Percentiles rank a stretch among this genome's conserved stretches.
Evolutionary conservation across 2,797 vertebrate genomes (phyloP).

Genomic region (Sebastiscus tertius): DNA sequence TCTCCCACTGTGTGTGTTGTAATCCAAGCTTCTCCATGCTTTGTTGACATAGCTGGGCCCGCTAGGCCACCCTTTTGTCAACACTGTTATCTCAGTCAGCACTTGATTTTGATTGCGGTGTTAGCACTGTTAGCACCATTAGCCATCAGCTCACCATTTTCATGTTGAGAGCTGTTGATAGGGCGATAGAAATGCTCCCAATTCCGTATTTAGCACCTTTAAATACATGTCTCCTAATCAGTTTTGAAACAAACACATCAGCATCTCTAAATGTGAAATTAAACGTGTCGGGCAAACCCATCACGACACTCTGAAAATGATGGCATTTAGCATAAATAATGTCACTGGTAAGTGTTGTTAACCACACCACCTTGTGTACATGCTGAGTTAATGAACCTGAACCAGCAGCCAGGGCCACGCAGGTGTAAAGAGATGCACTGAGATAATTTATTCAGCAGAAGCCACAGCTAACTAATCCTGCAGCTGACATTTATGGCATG

Average conservation of each 20-base stretch:
- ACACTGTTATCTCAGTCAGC: too few species aligned
- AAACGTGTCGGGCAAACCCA: background rate
- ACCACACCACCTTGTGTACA: background rate
- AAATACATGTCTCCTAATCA: background rate
- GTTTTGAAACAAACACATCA: background rate
- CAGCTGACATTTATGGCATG: conserved; percentile 57
- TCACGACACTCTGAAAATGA: background rate
- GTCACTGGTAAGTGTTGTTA: background rate
- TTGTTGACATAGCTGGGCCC: too few species aligned
- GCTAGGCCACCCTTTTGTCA: rapidly evolving
- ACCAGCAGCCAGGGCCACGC: background rate
- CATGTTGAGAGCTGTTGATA: too few species aligned
- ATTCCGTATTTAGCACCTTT: background rate
- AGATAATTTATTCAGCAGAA: conserved; percentile 52
- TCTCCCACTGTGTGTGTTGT: too few species aligned
- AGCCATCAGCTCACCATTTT: too few species aligned
- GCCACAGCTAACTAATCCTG: conserved; percentile 48
- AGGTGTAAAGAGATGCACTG: conserved; percentile 30
- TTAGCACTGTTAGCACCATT: too few species aligned
- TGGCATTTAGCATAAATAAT: background rate
- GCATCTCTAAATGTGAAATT: background rate
- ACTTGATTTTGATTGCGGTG: too few species aligned
- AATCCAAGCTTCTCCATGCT: too few species aligned
- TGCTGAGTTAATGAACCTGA: conserved; percentile 17
- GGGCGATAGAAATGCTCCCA: too few species aligned